Conservation (phyloP, 1,140 invertebrate species). For the Panagrolaimus sp. region DNA sequence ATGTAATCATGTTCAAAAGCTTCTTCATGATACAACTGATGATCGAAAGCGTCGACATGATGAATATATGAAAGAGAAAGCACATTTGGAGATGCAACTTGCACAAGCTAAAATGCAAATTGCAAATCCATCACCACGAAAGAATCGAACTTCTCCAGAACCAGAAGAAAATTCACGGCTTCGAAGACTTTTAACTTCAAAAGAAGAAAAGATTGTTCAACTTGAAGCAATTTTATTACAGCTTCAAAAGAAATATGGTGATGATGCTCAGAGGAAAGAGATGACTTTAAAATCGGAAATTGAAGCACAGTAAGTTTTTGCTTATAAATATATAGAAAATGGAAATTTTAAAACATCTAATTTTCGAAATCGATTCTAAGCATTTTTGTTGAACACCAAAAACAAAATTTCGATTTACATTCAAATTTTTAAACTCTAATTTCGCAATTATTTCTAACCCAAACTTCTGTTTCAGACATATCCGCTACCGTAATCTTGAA, state of each 20-base stretch:
- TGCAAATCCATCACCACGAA: background rate
- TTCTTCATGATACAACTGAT: background rate
- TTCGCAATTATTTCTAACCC: no score
- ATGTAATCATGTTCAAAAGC: background rate
- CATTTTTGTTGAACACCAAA: no score
- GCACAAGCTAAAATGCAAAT: conserved; percentile 4
- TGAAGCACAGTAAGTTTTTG: conserved; percentile 12
- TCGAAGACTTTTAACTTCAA: background rate
- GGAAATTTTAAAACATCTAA: no score
- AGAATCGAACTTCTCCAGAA: conserved; percentile 11
- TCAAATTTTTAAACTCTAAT: no score
- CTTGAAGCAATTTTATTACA: background rate
- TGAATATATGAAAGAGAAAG: conserved; percentile 12
- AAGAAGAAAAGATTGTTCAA: conserved; percentile 15
- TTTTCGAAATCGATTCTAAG: no score
- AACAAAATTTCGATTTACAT: no score
- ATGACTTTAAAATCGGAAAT: background rate
- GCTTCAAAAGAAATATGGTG: background rate
- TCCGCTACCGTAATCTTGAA: background rate
- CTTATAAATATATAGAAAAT: no score
- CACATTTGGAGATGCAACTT: background rate
- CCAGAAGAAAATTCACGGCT: background rate
- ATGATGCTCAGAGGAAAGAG: background rate
- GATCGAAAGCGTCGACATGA: conserved; percentile 4
- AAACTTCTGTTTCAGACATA: conserved; percentile 4